Conservation (phyloP, 1,140 invertebrate species). For the Asbolus verrucosus region DNA sequence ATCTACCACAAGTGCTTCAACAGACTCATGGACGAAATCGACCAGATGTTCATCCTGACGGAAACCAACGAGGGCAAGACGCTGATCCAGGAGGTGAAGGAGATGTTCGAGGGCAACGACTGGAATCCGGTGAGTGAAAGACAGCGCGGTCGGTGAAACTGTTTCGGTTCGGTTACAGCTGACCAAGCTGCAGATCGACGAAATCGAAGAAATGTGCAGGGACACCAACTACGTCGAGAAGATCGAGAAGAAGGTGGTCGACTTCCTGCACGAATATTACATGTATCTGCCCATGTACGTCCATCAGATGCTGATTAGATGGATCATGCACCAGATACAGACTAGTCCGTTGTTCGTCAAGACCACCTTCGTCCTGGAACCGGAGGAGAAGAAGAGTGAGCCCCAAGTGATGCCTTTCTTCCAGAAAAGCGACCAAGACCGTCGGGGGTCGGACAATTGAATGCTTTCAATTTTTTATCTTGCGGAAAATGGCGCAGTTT, state of each 20-base stretch:
- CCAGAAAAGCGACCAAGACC: too few species aligned
- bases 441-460: too few species aligned
- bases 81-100: constrained; percentile 28
- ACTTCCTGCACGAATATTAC: constrained; percentile 57
- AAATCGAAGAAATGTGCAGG: constrained; percentile 53
- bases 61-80: constrained; percentile 22
- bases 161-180: neutral
- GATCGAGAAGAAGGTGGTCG: constrained; percentile 58
- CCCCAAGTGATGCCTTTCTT: neutral
- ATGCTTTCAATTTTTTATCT: too few species aligned
- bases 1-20: constrained; percentile 72
- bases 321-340: constrained; percentile 56
- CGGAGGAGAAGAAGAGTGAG: neutral
- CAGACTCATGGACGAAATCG: constrained; percentile 63
- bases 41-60: neutral
- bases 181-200: constrained; percentile 22
- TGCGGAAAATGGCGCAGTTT: too few species aligned
- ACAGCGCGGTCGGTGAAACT: neutral
- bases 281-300: constrained; percentile 61
- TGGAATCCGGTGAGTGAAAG: constrained; percentile 42
- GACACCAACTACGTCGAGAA: constrained; percentile 50
- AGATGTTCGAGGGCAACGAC: constrained; percentile 26
- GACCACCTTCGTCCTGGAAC: neutral
- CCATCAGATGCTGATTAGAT: constrained; percentile 56
- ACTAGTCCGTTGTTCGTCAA: constrained; percentile 59